Evolutionary conservation across 2,888 invertebrate species (phyloP), one percentile per base, ranked within the genome.

Genomic region (Drosophila maculinotata): DNA sequence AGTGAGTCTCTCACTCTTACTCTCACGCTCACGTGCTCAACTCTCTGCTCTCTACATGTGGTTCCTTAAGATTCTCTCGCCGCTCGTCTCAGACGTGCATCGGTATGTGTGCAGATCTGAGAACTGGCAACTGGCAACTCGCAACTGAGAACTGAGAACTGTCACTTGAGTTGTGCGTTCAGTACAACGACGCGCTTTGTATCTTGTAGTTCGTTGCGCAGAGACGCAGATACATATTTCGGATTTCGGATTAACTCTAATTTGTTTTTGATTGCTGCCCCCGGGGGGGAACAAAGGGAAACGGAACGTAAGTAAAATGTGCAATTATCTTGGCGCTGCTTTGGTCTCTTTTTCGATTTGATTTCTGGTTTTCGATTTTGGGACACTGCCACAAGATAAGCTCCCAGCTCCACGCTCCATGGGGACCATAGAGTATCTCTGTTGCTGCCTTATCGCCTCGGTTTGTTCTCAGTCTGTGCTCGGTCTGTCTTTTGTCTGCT

Each of bases 211-310:
- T 76, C 69, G 82, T 60, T 56, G 63, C 84, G 77, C 51, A 63
- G 62, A 53, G 47, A 25, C 58, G 47, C 17, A 41, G 52, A 64
- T 53, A 53, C 31, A 25, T 49, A n/a, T 54, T 39, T 42, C 35
- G 47, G 60, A 53, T 62, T 42, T 42, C 17, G 81, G 86, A 87
- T 81, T 84, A 81, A 65, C 76, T 36, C 81, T 87, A 85, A 87
- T 87, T 82, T 74, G 71, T 74, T 78, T 87, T 81, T 78, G 79
- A 81, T 82, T 82, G 76, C 47, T 67, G 69, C 60, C 66, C 44
- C 45, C 45, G 12, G 30, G 42, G 67, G 79, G 71, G 54, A 41
- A 38, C 14, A n/a, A 38, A 23, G 41, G 33, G 12, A 30, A 53
- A 38, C 36, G 33, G 26, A 60, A 35, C 57, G 79, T 81, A 84